Evolutionary conservation across 2,797 vertebrate species (phyloP).

Genomic region (Tragelaphus oryx): DNA sequence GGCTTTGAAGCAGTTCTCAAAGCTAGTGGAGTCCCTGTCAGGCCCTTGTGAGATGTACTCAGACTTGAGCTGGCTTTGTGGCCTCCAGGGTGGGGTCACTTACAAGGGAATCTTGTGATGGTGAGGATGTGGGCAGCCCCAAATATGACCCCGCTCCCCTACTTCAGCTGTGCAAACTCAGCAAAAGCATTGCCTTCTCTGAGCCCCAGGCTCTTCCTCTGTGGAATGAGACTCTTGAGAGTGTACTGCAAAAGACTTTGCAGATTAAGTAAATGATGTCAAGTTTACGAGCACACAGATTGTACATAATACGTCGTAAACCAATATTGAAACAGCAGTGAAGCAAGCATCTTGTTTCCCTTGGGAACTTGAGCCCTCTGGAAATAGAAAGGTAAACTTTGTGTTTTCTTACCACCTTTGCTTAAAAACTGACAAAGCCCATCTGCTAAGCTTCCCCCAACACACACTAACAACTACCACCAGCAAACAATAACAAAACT

Average conservation of each 20-base stretch:
- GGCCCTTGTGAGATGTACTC: not conserved
- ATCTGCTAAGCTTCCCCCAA: not conserved
- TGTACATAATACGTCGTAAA: rapidly evolving
- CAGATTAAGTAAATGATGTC: not conserved
- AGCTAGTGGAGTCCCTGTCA: not conserved
- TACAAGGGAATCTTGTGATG: not conserved
- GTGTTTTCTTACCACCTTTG: conserved; percentile 28
- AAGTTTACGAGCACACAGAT: not conserved
- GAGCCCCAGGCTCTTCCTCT: not conserved
- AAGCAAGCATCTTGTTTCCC: not conserved
- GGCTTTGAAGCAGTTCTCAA: conserved; percentile 32
- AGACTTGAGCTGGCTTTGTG: not conserved
- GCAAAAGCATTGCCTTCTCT: not conserved
- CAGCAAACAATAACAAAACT: not conserved
- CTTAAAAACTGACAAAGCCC: not conserved
- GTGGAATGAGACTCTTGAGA: not conserved
- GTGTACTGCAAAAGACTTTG: not conserved
- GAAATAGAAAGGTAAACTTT: conserved; percentile 15
- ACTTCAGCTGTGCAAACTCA: not conserved
- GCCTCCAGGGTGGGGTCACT: not conserved
- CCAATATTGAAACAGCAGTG: not conserved
- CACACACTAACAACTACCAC: not conserved
- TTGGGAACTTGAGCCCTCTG: not conserved
- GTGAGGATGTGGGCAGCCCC: rapidly evolving
- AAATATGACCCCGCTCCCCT: not conserved